These are phyloP conservation scores for Propsilocerus akamusi DNA, from an alignment of 1,140 invertebrate genomes.

Conservation along the genomic window DNA sequence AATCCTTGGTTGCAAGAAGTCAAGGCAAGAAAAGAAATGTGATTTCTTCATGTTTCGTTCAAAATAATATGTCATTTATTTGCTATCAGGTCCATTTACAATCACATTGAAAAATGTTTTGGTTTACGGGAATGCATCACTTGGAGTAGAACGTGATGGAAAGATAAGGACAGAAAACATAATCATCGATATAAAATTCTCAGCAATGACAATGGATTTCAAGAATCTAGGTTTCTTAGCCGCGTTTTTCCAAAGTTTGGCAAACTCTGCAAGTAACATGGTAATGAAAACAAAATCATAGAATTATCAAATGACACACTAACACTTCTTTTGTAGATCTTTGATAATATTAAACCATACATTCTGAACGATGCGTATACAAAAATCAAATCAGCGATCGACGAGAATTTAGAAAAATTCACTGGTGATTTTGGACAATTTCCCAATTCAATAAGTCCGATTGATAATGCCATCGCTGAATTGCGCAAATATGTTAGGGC, in stretches of 20 bases:
- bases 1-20: conserved; percentile 44
- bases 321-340: conserved; percentile 37
- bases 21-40: conserved; percentile 12
- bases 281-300: not conserved
- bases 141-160: conserved; percentile 51
- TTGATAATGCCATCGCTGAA: conserved; percentile 61
- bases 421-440: conserved; percentile 42
- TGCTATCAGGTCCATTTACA: conserved; percentile 50
- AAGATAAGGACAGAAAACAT: conserved; percentile 56
- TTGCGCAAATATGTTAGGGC: conserved; percentile 46
- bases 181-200: conserved; percentile 57
- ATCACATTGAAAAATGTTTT: conserved; percentile 49
- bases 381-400: conserved; percentile 41
- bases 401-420: conserved; percentile 41
- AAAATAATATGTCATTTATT: too few relatives aligned
- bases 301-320: conserved; percentile 21
- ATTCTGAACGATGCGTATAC: conserved; percentile 57
- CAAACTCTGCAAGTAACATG: conserved; percentile 41
- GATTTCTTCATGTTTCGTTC: not conserved
- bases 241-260: conserved; percentile 50
- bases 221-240: conserved; percentile 59
- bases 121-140: conserved; percentile 35
- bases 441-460: conserved; percentile 66
- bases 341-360: conserved; percentile 69
- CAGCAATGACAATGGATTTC: conserved; percentile 61